Evolutionary conservation across 2,888 invertebrate genomes (phyloP).

Genomic region (Ctena decussata): DNA sequence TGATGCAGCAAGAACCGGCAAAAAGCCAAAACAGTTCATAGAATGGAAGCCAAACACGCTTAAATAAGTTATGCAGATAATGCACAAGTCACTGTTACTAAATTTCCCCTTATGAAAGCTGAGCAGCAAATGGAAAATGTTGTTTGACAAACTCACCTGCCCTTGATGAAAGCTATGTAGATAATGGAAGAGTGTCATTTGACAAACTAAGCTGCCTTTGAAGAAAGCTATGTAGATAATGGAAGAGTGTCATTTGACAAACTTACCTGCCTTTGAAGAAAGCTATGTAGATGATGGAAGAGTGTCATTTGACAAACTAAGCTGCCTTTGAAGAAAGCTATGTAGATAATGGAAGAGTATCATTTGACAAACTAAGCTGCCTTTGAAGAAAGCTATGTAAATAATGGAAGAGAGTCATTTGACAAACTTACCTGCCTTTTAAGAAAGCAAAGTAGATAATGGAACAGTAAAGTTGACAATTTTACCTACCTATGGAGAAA

Average conservation of each 20-base stretch:
- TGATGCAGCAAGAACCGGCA: too few relatives aligned
- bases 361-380: too few relatives aligned
- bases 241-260: too few relatives aligned
- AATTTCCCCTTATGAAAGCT: not conserved
- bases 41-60: too few relatives aligned
- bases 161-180: constrained; percentile 99
- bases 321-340: constrained; percentile 98
- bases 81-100: too few relatives aligned
- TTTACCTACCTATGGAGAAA: constrained; percentile 51
- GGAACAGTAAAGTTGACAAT: constrained; percentile 96
- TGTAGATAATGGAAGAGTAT: constrained; percentile 95
- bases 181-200: constrained; percentile 96
- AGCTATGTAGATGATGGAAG: not conserved
- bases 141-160: too few relatives aligned
- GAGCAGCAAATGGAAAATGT: not conserved
- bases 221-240: constrained; percentile 99
- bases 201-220: constrained; percentile 96
- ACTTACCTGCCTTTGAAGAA: constrained; percentile 88
- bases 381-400: constrained; percentile 99
- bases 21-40: too few relatives aligned
- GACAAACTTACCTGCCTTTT: constrained; percentile 90
- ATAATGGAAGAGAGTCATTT: constrained; percentile 91
- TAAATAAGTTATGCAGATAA: too few relatives aligned
- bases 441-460: constrained; percentile 99
- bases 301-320: too few relatives aligned